phyloP scores from a whole-genome alignment of 1,140 invertebrate species.

The Aphis gossypii region DNA sequence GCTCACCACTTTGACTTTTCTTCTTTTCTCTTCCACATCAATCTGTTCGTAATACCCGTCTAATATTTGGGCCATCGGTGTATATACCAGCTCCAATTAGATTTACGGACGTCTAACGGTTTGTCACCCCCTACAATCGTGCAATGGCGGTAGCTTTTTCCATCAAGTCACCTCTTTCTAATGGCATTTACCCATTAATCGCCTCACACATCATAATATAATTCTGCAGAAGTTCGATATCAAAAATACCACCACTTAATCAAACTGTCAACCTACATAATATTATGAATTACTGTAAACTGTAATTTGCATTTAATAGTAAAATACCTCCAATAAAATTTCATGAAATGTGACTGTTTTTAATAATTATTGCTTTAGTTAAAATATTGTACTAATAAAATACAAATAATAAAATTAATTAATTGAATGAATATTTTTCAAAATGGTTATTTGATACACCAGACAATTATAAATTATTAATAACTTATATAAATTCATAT shows the following conservation, averaged over 20 bases:
- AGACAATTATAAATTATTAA: neutral
- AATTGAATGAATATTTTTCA: neutral
- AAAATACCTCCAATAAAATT: neutral
- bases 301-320: neutral
- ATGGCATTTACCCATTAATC: neutral
- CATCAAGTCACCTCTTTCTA: neutral
- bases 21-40: conserved; percentile 50
- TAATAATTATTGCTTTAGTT: neutral
- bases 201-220: neutral
- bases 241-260: neutral
- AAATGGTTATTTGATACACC: neutral
- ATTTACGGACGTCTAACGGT: conserved; percentile 32
- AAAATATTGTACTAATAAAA: neutral
- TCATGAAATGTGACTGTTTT: neutral
- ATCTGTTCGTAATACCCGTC: neutral
- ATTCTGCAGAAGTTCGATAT: neutral
- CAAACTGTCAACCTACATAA: neutral
- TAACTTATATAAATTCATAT: neutral
- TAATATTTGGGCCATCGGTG: neutral
- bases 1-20: conserved; percentile 40
- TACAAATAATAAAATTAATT: neutral
- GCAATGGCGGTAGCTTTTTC: neutral
- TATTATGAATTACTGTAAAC: neutral
- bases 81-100: conserved; percentile 26
- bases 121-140: neutral